Conservation (phyloP, 2,797 vertebrate species). For the Pempheris klunzingeri region DNA sequence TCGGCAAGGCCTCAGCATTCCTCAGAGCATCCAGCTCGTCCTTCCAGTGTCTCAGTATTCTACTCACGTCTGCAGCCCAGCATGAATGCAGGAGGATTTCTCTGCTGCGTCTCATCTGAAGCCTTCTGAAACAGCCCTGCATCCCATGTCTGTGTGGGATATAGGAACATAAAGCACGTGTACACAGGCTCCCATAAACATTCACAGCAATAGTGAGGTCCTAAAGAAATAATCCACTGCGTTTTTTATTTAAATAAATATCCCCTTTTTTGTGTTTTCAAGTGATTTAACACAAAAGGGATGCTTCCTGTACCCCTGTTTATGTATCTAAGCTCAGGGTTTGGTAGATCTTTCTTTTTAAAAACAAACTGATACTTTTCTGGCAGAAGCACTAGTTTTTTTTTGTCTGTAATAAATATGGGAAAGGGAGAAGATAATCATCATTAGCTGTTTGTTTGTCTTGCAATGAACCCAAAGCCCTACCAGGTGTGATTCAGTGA, state of each 20-base stretch:
- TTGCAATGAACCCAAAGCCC: conserved; percentile 38
- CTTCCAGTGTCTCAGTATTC: conserved; percentile 66
- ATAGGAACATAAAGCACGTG: conserved; percentile 8
- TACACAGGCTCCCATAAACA: conserved; percentile 8
- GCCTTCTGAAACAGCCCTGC: conserved; percentile 18
- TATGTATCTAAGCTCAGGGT: background rate
- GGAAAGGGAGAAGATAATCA: background rate
- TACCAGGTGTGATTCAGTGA: conserved; percentile 47
- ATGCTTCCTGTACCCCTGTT: background rate
- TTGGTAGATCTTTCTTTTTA: background rate
- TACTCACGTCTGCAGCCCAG: conserved; percentile 68
- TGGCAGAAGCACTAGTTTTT: background rate
- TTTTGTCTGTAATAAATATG: conserved; percentile 7
- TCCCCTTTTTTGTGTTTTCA: conserved; percentile 10
- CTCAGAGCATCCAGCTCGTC: conserved; percentile 72
- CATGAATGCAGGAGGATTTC: conserved; percentile 53
- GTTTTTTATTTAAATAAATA: conserved; percentile 4
- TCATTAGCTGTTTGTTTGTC: conserved; percentile 42
- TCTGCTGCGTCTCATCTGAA: conserved; percentile 45
- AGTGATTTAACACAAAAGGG: background rate
- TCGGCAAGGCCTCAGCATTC: conserved; percentile 69
- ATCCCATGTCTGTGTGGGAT: conserved; percentile 4
- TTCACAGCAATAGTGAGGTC: background rate
- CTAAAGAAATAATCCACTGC: conserved; percentile 17
- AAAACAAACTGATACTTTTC: conserved; percentile 9